Evolutionary conservation across 1,140 invertebrate genomes (phyloP), one percentile per base, ranked within the genome.

Genomic region (Drosophila cardini): DNA sequence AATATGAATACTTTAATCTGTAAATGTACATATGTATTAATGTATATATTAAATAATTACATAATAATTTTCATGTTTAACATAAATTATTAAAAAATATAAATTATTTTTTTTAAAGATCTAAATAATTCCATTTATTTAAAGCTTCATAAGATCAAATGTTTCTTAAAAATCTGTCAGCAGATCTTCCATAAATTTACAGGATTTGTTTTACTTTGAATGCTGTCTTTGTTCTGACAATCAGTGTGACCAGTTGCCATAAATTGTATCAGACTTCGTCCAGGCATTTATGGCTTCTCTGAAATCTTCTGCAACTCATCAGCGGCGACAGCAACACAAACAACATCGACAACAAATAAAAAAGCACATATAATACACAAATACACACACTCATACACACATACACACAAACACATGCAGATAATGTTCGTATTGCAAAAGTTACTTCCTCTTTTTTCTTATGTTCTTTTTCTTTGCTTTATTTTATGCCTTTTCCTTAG

Each of bases 401-500:
- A 61, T 9, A 48, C 18, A 64, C 8, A 36, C 48, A 45, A 45
- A 45, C 55, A 68, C 45, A 76, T 72, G 55, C 48, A 78, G 78
- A 86, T 86, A 86, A 87, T 83, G 21, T 21, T 50, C 46, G 11
- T 50, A 83, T 79, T 65, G 64, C 26, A 76, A 78, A 86, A 87
- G 76, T 87, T 83, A 64, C 68, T 45, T 18, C 16, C 3, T 16
- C 43, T 15, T 45, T 52, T 52, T 64, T 75, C 45, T 45, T 61
- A n/a, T n/a, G n/a, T 26, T 26, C 21, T 26, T 26, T 26, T 26
- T 56, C 43, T 30, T 70, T 64, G 79, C 42, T 75, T 86, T 79
- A 83, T 86, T 86, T 86, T 87, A 83, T 86, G 83, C 72, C 71
- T 79, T 73, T 78, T 72, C 46, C 72, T 87, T 83, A 79, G 79